Evolutionary conservation across 2,888 invertebrate genomes (phyloP), one percentile per base, ranked within the genome.

Genomic region (Leptopilina syphax): DNA sequence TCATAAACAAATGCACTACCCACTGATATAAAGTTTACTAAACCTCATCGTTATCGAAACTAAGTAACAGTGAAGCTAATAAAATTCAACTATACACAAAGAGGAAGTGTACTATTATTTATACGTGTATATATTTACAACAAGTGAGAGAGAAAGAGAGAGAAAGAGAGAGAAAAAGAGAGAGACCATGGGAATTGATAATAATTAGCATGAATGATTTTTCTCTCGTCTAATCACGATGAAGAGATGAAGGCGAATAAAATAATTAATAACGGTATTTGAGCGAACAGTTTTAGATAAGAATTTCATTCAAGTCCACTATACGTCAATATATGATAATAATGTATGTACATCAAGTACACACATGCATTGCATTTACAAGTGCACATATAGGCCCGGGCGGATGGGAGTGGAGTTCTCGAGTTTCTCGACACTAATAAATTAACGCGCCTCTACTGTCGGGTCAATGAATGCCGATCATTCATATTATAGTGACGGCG

Each of bases 401-500:
- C 50, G 50, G 27, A 27, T 70, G 68, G 50, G 50, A 70, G 68
- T 27, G 50, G 68, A 54, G 68, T 68, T 68, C 47, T 50, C 68
- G 50, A 68, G 68, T 54, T 70, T 70, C 70, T 70, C 70, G 70
- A 27, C 50, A 54, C 54, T 70, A 27, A 70, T 70, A 70, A 54
- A 70, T 70, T 50, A 70, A 70, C 70, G 50, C 47, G 50, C 68
- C 68, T 68, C 50, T 66, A 6, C n/a, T 13, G 47, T 24, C 47
- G 70, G 70, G 70, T 70, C 70, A 70, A 70, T 70, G 70, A 70
- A 70, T 70, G 70, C 70, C 70, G 54, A 70, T 70, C 68, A 70
- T 70, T 70, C 27, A 63, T 18, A 47, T 9, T 7, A 68, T 50
- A 54, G 68, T 18, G 27, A 50, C 50, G 10, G 54, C 10, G 12